Conservation (phyloP, 2,113 vertebrate genomes). For the Zosterops lateralis region DNA sequence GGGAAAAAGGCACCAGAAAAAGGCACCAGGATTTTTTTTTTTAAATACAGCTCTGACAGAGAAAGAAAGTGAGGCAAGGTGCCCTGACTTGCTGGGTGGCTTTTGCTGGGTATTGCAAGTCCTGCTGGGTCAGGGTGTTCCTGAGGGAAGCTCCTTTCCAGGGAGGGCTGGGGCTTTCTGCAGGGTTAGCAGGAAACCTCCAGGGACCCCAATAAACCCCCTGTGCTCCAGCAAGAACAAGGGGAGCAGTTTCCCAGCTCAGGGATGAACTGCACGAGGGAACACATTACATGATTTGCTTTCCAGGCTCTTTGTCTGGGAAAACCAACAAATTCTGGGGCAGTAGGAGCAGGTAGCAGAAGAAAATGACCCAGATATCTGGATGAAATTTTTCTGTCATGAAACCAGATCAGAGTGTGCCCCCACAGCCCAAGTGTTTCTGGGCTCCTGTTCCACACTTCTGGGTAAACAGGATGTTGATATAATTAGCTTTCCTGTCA, state of each 20-base stretch:
- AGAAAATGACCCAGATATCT: neutral
- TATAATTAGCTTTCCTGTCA: constrained; percentile 64
- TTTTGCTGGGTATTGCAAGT: neutral
- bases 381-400: neutral
- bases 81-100: neutral
- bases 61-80: neutral
- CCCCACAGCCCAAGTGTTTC: neutral
- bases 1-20: neutral
- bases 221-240: neutral
- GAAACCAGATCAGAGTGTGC: neutral
- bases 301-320: neutral
- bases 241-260: neutral
- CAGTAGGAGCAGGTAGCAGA: neutral
- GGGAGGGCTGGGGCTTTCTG: neutral
- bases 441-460: neutral
- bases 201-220: neutral
- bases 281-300: accelerated
- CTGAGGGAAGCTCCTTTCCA: neutral
- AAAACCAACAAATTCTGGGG: neutral
- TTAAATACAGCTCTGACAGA: neutral
- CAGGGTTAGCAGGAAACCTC: neutral
- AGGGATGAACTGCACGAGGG: accelerated
- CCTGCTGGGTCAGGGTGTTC: neutral
- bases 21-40: neutral
- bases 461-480: constrained; percentile 59